Percentiles rank a stretch among this genome's conserved stretches.
Evolutionary conservation across 2,888 invertebrate species (phyloP).

Genomic region (Pristionchus maxplancki): DNA sequence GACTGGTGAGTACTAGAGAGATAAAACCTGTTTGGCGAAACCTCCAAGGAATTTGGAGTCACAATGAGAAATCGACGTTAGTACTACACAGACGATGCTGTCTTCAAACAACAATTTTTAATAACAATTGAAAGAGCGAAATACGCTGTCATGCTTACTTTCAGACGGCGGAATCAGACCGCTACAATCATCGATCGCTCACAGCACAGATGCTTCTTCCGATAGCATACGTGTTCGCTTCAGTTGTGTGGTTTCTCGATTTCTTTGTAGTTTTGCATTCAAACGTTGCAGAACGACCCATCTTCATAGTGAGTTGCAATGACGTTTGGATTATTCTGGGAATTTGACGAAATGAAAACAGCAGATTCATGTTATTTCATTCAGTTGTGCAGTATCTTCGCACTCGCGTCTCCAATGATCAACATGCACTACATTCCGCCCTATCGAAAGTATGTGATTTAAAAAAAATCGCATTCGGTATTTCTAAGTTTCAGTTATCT

Average conservation of each 20-base stretch:
- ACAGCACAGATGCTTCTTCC: background rate
- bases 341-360: too few species aligned
- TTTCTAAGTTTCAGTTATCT: background rate
- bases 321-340: too few species aligned
- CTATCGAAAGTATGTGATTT: background rate
- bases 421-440: background rate
- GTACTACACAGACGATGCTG: too few species aligned
- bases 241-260: background rate
- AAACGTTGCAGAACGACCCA: background rate
- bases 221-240: background rate
- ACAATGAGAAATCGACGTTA: too few species aligned
- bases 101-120: background rate
- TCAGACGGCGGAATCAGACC: background rate
- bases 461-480: too few species aligned
- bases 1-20: background rate
- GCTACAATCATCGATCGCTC: background rate
- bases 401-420: background rate
- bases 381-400: background rate
- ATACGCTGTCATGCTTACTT: too few species aligned
- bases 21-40: too few species aligned
- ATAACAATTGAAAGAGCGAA: background rate
- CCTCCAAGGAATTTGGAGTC: too few species aligned
- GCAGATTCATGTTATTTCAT: too few species aligned
- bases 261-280: background rate
- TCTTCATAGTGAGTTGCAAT: background rate